These are phyloP conservation scores for Catharus bicknelli DNA, from an alignment of 2,113 vertebrate species.

Conservation along the genomic window DNA sequence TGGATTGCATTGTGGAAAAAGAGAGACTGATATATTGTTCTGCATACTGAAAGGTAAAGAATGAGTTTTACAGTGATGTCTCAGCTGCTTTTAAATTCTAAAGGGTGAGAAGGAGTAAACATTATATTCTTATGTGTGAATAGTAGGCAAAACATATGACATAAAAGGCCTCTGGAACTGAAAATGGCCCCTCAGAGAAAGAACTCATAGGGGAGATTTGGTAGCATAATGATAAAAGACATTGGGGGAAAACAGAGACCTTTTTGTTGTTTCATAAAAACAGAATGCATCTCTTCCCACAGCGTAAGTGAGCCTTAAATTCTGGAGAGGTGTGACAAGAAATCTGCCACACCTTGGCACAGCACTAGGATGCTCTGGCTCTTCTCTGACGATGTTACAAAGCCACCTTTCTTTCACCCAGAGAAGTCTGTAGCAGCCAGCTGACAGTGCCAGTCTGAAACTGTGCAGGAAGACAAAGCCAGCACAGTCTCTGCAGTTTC, in stretches of 20 bases:
- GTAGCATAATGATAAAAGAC: background rate
- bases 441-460: background rate
- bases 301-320: background rate
- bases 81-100: background rate
- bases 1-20: background rate
- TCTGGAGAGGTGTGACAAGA: background rate
- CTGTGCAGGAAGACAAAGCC: background rate
- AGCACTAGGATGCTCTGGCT: background rate
- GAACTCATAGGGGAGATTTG: background rate
- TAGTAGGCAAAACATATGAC: background rate
- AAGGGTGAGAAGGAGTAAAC: background rate
- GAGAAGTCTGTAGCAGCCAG: background rate
- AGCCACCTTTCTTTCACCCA: background rate
- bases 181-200: background rate
- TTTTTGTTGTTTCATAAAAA: background rate
- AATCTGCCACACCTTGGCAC: background rate
- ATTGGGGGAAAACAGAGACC: background rate
- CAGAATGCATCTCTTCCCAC: background rate
- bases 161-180: background rate
- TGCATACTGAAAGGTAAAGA: background rate
- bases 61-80: background rate
- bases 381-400: background rate
- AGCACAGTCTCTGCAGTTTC: background rate
- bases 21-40: background rate
- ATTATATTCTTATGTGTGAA: background rate